Evolutionary conservation across 2,113 vertebrate genomes (phyloP).

Genomic region (Balaeniceps rex): DNA sequence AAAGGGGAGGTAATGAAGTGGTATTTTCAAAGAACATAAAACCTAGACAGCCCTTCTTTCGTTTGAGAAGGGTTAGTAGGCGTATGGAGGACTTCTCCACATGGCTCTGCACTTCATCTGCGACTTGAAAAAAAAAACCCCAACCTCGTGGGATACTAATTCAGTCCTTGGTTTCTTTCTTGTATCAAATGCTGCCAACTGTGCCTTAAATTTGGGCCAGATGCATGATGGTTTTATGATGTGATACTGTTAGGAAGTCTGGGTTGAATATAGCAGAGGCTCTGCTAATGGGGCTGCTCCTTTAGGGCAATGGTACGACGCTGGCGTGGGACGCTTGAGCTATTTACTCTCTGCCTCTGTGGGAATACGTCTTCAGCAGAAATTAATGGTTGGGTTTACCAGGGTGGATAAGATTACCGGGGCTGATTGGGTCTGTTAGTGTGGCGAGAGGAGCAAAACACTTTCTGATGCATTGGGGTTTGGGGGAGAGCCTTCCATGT

Average conservation of each 20-base stretch:
- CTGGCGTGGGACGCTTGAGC: neutral
- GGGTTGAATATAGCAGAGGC: slow-evolving; percentile 31
- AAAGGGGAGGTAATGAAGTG: slow-evolving; percentile 21
- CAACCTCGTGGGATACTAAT: slow-evolving; percentile 65
- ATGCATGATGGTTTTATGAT: slow-evolving; percentile 66
- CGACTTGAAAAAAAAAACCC: slow-evolving; percentile 28
- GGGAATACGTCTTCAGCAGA: neutral
- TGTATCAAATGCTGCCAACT: slow-evolving; percentile 67
- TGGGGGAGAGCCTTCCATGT: neutral
- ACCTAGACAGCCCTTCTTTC: neutral
- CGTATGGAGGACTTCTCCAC: neutral
- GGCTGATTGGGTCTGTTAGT: neutral
- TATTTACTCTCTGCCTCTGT: neutral
- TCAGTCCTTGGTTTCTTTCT: slow-evolving; percentile 71
- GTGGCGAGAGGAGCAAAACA: neutral
- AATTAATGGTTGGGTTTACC: neutral
- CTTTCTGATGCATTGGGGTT: neutral
- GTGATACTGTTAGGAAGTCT: slow-evolving; percentile 63
- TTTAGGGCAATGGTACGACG: neutral
- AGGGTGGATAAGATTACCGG: neutral
- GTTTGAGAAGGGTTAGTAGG: slow-evolving; percentile 38
- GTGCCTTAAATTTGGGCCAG: slow-evolving; percentile 70
- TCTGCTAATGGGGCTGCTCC: slow-evolving; percentile 23
- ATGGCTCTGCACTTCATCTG: slow-evolving; percentile 56
- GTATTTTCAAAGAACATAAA: slow-evolving; percentile 50